Base-by-base conservation (phyloP, 2,797 vertebrate species). In the Glossophaga mutica region DNA sequence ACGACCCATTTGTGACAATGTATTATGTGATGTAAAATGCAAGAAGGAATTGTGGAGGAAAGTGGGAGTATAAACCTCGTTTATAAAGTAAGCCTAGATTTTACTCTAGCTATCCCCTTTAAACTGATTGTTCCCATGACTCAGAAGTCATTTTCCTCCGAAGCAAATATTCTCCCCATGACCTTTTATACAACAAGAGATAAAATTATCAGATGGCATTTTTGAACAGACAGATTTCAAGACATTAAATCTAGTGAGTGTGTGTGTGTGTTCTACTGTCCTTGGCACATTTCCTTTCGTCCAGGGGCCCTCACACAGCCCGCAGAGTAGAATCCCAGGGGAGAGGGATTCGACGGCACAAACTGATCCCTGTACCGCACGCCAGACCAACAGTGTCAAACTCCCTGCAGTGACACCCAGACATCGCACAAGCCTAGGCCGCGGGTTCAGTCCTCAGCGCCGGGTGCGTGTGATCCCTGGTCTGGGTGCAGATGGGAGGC, bases 51-150 rank as follows among this genome's bases (percentile, higher is more conserved):
- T 7, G 6, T 26, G 16, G 59, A 32, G 12, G 1, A 24, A 37
- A 90, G 0, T 11, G 22, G 39, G 2, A 87, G 37, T 24, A 29
- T n/a, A 81, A 90, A 82, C 59, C 48, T 83, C 87, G 70, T 68
- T 95, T 90, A 83, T 87, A 94, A 95, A 83, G 82, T 42, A 94
- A 44, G 84, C 21, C 29, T 76, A 37, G 85, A 78, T 90, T 87
- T 89, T 83, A 77, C 59, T 86, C 42, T 11, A 76, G 70, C 16
- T 65, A 26, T 42, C 92, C 16, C 42, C 68, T 87, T 50, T 46
- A 74, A 78, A 65, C 16, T 46, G 50, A 50, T 89, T 55, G 76
- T 70, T 77, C 77, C 50, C 34, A 8, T 2, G 37, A 92, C 65
- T 90, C 94, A 70, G 32, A 94, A 87, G 82, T 44, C 93, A 94